These are phyloP conservation scores for Muntiacus reevesi DNA, from an alignment of 2,113 vertebrate species.

Conservation along the genomic window DNA sequence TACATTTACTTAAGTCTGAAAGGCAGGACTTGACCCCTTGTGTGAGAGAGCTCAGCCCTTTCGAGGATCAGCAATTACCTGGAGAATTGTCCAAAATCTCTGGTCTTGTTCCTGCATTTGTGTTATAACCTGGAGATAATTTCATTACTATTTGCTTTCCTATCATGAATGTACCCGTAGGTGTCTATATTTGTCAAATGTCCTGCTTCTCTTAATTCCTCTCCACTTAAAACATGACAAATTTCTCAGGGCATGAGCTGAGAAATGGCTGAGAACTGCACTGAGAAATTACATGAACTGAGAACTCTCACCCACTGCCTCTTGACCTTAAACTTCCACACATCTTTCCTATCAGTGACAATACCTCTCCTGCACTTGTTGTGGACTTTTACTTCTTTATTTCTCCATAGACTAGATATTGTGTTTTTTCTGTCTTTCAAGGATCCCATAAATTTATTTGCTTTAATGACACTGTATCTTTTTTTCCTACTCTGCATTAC, in stretches of 20 bases:
- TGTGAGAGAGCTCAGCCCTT: not conserved
- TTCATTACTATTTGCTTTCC: not conserved
- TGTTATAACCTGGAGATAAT: not conserved
- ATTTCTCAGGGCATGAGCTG: not conserved
- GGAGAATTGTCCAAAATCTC: not conserved
- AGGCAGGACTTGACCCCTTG: not conserved
- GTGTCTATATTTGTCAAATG: not conserved
- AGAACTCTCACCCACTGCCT: not conserved
- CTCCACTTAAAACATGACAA: no score
- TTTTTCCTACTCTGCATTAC: not conserved
- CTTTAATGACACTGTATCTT: not conserved
- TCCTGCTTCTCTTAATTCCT: not conserved
- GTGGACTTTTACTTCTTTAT: not conserved
- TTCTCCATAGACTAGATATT: not conserved
- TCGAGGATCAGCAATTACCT: not conserved
- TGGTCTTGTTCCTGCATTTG: not conserved
- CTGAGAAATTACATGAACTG: not conserved
- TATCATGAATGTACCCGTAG: not conserved
- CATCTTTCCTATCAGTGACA: not conserved
- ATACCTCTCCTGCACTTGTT: not conserved
- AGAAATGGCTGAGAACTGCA: not conserved
- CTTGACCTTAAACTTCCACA: not conserved
- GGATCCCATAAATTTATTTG: not conserved
- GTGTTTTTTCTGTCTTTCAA: not conserved
- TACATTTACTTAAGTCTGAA: not conserved